These are phyloP conservation scores for Teleogryllus oceanicus DNA, from an alignment of 2,888 invertebrate genomes.

Conservation along the genomic window DNA sequence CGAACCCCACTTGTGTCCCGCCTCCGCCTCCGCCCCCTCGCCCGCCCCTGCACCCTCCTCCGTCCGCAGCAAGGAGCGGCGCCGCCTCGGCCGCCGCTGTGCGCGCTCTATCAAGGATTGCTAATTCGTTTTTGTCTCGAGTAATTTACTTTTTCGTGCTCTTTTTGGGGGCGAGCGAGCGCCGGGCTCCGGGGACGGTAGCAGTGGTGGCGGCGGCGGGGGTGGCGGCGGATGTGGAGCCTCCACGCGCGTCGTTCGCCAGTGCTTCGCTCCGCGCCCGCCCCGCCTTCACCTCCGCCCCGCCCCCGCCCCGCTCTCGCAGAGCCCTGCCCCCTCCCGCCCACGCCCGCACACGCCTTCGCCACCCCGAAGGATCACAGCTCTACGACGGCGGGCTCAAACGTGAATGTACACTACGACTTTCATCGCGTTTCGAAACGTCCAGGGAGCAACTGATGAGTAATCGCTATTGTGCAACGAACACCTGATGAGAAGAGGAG, in stretches of 20 bases:
- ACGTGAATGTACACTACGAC: too few relatives aligned
- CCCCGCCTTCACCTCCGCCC: neutral
- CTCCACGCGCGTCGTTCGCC: too few relatives aligned
- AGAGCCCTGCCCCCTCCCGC: too few relatives aligned
- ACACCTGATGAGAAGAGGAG: too few relatives aligned
- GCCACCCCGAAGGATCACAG: too few relatives aligned
- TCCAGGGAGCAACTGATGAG: too few relatives aligned
- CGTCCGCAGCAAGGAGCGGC: neutral
- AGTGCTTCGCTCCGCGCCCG: neutral
- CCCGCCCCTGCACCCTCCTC: neutral
- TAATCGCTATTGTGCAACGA: too few relatives aligned
- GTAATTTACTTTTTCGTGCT: conserved; percentile 36
- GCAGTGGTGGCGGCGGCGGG: neutral
- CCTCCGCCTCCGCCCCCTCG: neutral
- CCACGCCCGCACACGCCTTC: too few relatives aligned
- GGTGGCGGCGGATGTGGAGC: neutral
- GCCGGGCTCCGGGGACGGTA: conserved; percentile 21
- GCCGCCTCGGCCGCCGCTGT: neutral
- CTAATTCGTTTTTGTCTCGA: conserved; percentile 39
- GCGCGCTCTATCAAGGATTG: conserved; percentile 35
- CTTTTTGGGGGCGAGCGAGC: conserved; percentile 31
- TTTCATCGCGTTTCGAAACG: too few relatives aligned
- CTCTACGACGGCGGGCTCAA: too few relatives aligned
- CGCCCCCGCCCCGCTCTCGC: too few relatives aligned
- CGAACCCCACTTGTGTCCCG: neutral